Evolutionary conservation across 2,888 invertebrate genomes (phyloP), one percentile per base, ranked within the genome.

Genomic region (Lasioglossum morio): DNA sequence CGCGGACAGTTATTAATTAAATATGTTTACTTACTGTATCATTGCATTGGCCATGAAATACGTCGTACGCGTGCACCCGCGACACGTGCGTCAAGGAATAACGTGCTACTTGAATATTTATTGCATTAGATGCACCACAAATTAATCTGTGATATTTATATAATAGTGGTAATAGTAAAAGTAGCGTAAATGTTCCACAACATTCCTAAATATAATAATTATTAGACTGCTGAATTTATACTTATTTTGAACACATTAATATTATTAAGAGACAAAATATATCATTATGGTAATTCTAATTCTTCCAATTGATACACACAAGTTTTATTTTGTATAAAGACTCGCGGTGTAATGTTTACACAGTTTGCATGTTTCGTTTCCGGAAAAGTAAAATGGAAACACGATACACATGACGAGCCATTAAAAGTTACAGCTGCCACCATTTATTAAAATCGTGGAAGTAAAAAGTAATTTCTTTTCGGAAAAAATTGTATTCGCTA

Each of bases 1-100:
- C 70, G 70, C 12, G 70, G 37, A n/a, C 40, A 14, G 40, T 40
- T 70, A 70, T 70, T 70, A n/a, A 70, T 70, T n/a, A 70, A 40
- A 70, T 70, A 40, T 40, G 14, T 40, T 37, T 70, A 40, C n/a
- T 70, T 70, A 14, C n/a, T 70, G n/a, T 70, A n/a, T 70, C 70
- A 23, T 70, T 37, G n/a, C 12, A 40, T 4, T n/a, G 70, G 23
- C n/a, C 40, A 40, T 70, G n/a, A 40, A 70, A 40, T 40, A 23
- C n/a, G 14, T 23, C 14, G 10, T 14, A 40, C 37, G 40, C n/a
- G n/a, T 23, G 12, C 14, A 5, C 2, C 23, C 23, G 4, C 37
- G 70, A n/a, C n/a, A 40, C 4, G 5, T 40, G n/a, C 23, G 10
- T n/a, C 14, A 70, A n/a, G 14, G 23, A 70, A 40, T 14, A 40